phyloP scores from a whole-genome alignment of 1,140 invertebrate genomes.

The Aradophagus sp. region DNA sequence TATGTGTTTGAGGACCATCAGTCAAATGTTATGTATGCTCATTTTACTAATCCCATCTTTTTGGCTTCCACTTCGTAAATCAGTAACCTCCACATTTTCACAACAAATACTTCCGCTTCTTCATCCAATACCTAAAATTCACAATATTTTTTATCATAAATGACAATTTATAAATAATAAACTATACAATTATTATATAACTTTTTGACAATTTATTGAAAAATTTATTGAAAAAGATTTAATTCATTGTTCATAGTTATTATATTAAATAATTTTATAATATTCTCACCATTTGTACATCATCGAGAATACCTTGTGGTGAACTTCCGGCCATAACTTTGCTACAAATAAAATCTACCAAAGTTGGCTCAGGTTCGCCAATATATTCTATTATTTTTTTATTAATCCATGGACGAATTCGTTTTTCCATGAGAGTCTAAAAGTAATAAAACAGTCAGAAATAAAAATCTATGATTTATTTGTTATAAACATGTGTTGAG shows the following conservation, averaged over 20 bases:
- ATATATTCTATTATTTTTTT: constrained; percentile 99
- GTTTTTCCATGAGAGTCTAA: constrained; percentile 92
- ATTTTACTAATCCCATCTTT: constrained; percentile 89
- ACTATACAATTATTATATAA: too few species aligned
- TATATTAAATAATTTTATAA: too few species aligned
- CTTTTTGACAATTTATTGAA: too few species aligned
- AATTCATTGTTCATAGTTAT: too few species aligned
- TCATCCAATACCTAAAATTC: constrained; percentile 91
- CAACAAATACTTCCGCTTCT: constrained; percentile 99
- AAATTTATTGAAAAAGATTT: too few species aligned
- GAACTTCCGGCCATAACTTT: constrained; percentile 95
- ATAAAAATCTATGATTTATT: too few species aligned
- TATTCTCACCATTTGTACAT: constrained; percentile 95
- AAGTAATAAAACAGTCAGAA: too few species aligned
- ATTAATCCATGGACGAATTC: constrained; percentile 99
- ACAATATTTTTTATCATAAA: too few species aligned
- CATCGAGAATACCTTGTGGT: constrained; percentile 95
- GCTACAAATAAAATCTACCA: constrained; percentile 99
- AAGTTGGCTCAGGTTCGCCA: constrained; percentile 97
- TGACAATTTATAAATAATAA: too few species aligned
- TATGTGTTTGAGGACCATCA: constrained; percentile 65
- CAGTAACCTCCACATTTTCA: constrained; percentile 99
- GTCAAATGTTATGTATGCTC: constrained; percentile 62
- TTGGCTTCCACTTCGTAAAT: constrained; percentile 99
- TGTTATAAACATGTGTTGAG: too few species aligned